Conservation (phyloP, 2,888 invertebrate species). For the Lithophane socia region DNA sequence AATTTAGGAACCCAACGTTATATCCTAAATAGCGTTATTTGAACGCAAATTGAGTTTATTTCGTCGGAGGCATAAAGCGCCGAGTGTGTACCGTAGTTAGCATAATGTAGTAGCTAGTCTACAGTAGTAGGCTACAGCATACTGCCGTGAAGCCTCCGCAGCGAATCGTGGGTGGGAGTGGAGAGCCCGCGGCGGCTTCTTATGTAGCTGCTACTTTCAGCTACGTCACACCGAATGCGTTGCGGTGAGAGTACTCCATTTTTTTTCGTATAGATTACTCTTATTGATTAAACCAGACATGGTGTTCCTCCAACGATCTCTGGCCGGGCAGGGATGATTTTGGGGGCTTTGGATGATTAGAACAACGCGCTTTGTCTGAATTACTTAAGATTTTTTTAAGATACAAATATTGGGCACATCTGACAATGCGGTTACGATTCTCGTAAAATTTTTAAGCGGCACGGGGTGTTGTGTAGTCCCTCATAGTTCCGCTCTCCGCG, state of each 20-base stretch:
- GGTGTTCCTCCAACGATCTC: neutral
- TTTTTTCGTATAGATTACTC: neutral
- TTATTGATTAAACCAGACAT: neutral
- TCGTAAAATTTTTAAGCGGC: neutral
- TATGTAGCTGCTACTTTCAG: constrained; percentile 9
- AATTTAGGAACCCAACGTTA: constrained; percentile 23
- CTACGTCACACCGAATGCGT: constrained; percentile 3
- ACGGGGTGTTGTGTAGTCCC: neutral
- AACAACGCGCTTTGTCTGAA: neutral
- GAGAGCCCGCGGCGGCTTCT: constrained; percentile 8
- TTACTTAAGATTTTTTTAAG: neutral
- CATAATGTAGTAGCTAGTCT: constrained; percentile 62
- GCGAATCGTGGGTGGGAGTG: neutral
- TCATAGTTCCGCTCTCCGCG: neutral
- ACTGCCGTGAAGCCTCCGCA: constrained; percentile 11
- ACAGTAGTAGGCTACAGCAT: constrained; percentile 12
- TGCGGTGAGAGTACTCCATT: neutral
- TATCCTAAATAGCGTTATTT: constrained; percentile 55
- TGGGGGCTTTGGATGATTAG: neutral
- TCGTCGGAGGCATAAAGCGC: constrained; percentile 53
- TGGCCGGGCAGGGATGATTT: neutral
- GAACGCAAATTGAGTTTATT: constrained; percentile 65
- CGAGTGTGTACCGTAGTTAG: constrained; percentile 55
- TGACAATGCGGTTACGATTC: neutral
- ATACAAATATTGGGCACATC: neutral